These are phyloP conservation scores for Tenthredo amoena DNA, from an alignment of 2,888 invertebrate species.

Conservation along the genomic window DNA sequence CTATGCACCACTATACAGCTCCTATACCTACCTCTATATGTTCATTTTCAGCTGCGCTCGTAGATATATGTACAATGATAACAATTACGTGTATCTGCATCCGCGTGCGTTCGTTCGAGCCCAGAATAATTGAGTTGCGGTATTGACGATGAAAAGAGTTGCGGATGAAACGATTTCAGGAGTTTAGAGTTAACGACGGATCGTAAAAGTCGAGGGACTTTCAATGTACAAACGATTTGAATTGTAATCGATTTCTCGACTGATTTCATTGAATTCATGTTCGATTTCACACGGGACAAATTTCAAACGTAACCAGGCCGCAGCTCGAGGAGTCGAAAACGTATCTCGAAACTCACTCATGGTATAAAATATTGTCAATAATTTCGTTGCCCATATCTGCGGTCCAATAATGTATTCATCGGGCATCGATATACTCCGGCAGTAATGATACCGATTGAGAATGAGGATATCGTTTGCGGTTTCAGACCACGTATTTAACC, in stretches of 20 bases:
- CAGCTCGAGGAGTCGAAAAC: neutral
- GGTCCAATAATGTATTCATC: conserved; percentile 4
- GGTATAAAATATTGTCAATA: neutral
- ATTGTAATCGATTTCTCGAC: too few species aligned
- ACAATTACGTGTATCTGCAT: neutral
- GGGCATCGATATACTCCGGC: neutral
- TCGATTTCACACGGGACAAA: too few species aligned
- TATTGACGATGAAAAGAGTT: neutral
- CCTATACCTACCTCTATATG: neutral
- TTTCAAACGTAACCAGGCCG: too few species aligned
- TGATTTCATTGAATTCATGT: too few species aligned
- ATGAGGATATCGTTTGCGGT: conserved; percentile 3
- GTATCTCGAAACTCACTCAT: neutral
- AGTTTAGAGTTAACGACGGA: neutral
- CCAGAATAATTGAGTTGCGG: neutral
- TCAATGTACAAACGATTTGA: too few species aligned
- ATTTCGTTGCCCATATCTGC: neutral
- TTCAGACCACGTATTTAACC: conserved; percentile 25
- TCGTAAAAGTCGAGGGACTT: neutral
- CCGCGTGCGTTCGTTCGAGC: neutral
- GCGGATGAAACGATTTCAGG: neutral
- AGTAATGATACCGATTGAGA: neutral
- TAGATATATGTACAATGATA: neutral
- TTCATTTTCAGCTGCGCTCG: neutral
- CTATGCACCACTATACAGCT: neutral